A percentile compares a stretch with the other conserved stretches of the same genome.
Conservation (phyloP, 2,113 vertebrate species). For the Gymnorhina tibicen region DNA sequence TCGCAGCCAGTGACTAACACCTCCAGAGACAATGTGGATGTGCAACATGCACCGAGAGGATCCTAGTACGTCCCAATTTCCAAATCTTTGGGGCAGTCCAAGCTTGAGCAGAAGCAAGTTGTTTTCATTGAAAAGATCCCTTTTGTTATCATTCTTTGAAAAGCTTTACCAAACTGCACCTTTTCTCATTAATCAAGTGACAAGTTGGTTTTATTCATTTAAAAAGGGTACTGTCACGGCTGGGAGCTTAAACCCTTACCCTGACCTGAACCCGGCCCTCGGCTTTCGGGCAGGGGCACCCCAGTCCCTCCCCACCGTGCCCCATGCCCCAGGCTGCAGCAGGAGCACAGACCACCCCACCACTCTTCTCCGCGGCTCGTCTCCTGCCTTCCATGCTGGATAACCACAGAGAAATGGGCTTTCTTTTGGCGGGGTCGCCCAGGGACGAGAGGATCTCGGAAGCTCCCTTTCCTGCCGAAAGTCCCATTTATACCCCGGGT, state of each 20-base stretch:
- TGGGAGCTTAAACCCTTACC: not conserved
- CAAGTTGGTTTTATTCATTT: not conserved
- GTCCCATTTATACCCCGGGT: not conserved
- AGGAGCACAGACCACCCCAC: not conserved
- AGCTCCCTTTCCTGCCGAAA: not conserved
- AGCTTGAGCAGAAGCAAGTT: not conserved
- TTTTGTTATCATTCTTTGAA: not conserved
- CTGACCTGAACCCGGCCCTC: not conserved
- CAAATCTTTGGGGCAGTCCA: not conserved
- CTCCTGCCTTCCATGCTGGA: not conserved
- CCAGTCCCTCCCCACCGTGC: fast-evolving
- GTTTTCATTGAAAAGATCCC: not conserved
- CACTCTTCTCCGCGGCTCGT: fast-evolving
- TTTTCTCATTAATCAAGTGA: not conserved
- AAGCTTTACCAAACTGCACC: not conserved
- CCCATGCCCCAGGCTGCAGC: not conserved
- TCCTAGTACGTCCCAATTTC: not conserved
- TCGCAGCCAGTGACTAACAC: not conserved
- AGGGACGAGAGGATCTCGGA: not conserved
- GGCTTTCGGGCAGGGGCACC: not conserved
- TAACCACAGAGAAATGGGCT: not conserved
- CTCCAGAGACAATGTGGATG: not conserved
- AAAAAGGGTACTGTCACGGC: not conserved
- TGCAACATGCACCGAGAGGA: not conserved
- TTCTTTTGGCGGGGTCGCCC: not conserved